phyloP scores from a whole-genome alignment of 2,888 invertebrate genomes.

The Polydrusus tereticollis region DNA sequence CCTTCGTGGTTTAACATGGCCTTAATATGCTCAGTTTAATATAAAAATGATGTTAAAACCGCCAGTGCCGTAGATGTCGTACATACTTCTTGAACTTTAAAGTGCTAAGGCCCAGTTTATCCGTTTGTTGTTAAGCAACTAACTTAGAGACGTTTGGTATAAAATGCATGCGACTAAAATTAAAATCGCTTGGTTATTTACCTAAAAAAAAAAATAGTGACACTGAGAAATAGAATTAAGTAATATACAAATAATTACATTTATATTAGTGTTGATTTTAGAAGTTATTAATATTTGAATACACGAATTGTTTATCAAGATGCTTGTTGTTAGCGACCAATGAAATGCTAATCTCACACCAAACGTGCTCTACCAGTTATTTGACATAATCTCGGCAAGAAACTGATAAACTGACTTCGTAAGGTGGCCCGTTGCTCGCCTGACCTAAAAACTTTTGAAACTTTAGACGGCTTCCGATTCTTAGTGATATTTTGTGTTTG shows the following conservation, averaged over 20 bases:
- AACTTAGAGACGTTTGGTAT: not conserved
- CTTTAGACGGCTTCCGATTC: constrained; percentile 22
- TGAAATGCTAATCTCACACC: not conserved
- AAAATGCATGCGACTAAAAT: no score
- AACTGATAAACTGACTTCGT: constrained; percentile 30
- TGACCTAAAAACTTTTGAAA: constrained; percentile 25
- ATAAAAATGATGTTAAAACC: constrained; percentile 54
- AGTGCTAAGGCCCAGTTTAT: constrained; percentile 2
- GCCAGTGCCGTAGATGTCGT: constrained; percentile 57
- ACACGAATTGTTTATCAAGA: not conserved
- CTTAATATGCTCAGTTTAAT: constrained; percentile 59
- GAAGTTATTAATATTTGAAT: not conserved
- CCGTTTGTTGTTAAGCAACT: constrained; percentile 10
- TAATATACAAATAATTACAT: no score
- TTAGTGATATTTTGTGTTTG: constrained; percentile 11
- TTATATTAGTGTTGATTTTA: no score
- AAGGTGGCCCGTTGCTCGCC: constrained; percentile 59
- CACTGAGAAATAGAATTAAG: no score
- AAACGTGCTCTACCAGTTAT: not conserved
- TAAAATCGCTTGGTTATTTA: no score
- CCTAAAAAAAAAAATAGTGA: no score
- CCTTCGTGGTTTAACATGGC: constrained; percentile 60
- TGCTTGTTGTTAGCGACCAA: not conserved
- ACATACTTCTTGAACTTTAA: constrained; percentile 43
- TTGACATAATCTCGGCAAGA: not conserved